phyloP scores from a whole-genome alignment of 2,888 invertebrate genomes.

The Diabrotica balteata region DNA sequence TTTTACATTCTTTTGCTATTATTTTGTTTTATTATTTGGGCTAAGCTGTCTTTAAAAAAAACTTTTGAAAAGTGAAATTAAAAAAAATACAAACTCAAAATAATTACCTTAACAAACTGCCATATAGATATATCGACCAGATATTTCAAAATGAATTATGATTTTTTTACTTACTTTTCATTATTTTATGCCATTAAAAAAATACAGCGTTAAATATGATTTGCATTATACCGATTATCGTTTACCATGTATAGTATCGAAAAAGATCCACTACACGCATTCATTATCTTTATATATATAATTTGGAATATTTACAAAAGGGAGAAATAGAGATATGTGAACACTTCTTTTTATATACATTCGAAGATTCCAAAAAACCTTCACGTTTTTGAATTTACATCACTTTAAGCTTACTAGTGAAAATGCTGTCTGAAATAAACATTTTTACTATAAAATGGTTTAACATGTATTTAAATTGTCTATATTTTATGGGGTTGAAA shows the following conservation, averaged over 20 bases:
- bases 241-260: neutral
- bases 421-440: slow-evolving; percentile 9
- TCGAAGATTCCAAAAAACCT: slow-evolving; percentile 11
- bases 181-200: too few species aligned
- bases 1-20: too few species aligned
- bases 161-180: too few species aligned
- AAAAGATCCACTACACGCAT: neutral
- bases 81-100: too few species aligned
- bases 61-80: too few species aligned
- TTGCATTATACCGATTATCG: too few species aligned
- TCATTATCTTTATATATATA: slow-evolving; percentile 6
- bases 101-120: too few species aligned
- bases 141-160: too few species aligned
- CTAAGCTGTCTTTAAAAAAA: too few species aligned
- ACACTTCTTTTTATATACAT: slow-evolving; percentile 16
- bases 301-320: slow-evolving; percentile 18
- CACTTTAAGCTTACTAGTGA: slow-evolving; percentile 24
- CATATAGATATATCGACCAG: too few species aligned
- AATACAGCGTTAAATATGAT: too few species aligned
- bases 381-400: slow-evolving; percentile 18
- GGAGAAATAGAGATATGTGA: slow-evolving; percentile 26
- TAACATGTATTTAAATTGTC: slow-evolving; percentile 10
- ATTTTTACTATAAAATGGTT: slow-evolving; percentile 6
- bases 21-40: too few species aligned
- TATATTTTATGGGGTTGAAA: slow-evolving; percentile 4